Conservation (phyloP, 1,140 invertebrate species). For the Elymnias hypermnestra region DNA sequence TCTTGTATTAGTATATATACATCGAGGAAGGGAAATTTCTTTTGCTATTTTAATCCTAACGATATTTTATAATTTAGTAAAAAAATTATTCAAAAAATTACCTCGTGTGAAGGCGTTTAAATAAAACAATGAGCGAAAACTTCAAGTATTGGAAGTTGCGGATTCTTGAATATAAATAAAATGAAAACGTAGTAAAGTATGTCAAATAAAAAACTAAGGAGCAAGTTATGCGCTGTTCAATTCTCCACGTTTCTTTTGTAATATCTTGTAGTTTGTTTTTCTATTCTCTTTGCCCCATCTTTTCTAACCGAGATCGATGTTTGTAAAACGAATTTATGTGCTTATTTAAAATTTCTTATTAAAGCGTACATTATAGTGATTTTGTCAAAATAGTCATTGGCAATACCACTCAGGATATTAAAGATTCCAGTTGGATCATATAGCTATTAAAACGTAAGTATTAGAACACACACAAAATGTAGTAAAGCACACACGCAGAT, state of each 20-base stretch:
- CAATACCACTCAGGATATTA: too few relatives aligned
- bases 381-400: too few relatives aligned
- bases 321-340: neutral
- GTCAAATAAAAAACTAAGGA: constrained; percentile 4
- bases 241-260: constrained; percentile 6
- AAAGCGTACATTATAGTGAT: too few relatives aligned
- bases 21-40: too few relatives aligned
- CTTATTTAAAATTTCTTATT: too few relatives aligned
- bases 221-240: constrained; percentile 5
- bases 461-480: too few relatives aligned
- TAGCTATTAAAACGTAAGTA: too few relatives aligned
- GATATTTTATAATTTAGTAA: too few relatives aligned
- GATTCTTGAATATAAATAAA: neutral
- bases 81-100: neutral
- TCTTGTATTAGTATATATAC: too few relatives aligned
- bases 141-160: constrained; percentile 1
- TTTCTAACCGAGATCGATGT: neutral
- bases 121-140: neutral
- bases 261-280: constrained; percentile 4
- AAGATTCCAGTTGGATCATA: too few relatives aligned
- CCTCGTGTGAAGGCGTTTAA: neutral
- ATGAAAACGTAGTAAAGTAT: neutral
- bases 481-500: too few relatives aligned
- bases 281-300: neutral
- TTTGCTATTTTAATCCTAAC: too few relatives aligned